These are phyloP conservation scores for Brachyptera putata DNA, from an alignment of 2,888 invertebrate species.

Conservation along the genomic window DNA sequence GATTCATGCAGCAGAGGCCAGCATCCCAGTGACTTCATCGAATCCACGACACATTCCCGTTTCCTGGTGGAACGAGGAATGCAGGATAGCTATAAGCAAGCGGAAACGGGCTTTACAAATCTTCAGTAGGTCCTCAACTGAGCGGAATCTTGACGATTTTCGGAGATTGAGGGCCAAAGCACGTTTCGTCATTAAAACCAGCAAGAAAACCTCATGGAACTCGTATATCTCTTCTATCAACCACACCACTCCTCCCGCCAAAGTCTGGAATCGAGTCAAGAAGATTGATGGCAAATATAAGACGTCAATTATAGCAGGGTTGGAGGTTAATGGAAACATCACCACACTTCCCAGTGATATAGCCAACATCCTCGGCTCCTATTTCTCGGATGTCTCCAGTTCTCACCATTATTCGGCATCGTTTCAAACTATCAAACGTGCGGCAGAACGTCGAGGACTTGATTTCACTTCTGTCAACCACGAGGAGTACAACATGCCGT, in stretches of 20 bases:
- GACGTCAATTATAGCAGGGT: not conserved
- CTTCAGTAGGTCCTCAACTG: slow-evolving; percentile 3
- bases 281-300: slow-evolving; percentile 14
- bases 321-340: not conserved
- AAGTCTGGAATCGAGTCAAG: slow-evolving; percentile 10
- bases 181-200: not conserved
- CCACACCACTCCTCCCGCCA: not conserved
- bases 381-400: slow-evolving; percentile 5
- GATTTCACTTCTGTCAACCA: slow-evolving; percentile 7
- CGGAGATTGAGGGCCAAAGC: not conserved
- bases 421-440: not conserved
- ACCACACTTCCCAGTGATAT: not conserved
- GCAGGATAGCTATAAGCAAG: not conserved
- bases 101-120: not conserved
- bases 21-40: not conserved
- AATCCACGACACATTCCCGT: slow-evolving; percentile 5
- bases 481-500: slow-evolving; percentile 12
- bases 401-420: slow-evolving; percentile 7
- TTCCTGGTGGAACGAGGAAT: slow-evolving; percentile 15
- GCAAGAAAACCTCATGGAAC: not conserved
- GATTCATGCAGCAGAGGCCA: not conserved
- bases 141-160: slow-evolving; percentile 1
- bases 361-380: not conserved
- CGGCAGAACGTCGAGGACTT: not conserved
- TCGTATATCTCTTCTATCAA: slow-evolving; percentile 2